Evolutionary conservation across 2,888 invertebrate species (phyloP).

Genomic region (Drosophila nr. fundita): DNA sequence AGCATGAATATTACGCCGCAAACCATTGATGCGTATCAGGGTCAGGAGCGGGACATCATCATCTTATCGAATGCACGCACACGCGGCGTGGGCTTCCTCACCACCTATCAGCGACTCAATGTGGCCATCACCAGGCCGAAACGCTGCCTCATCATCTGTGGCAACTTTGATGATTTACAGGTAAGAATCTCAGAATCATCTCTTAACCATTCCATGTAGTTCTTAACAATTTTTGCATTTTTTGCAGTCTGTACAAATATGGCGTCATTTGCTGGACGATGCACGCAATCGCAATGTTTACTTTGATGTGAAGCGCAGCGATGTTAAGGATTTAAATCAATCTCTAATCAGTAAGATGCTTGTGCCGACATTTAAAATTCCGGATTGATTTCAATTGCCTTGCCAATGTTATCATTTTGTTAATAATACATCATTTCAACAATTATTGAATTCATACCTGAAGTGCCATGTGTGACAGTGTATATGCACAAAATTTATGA

Average conservation of each 20-base stretch:
- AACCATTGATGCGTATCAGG: constrained; percentile 95
- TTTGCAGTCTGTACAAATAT: constrained; percentile 86
- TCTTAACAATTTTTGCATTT: not conserved
- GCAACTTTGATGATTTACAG: constrained; percentile 89
- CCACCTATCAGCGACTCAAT: constrained; percentile 91
- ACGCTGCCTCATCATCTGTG: constrained; percentile 90
- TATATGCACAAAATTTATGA: not conserved
- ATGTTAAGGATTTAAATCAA: constrained; percentile 63
- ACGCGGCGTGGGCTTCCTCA: constrained; percentile 91
- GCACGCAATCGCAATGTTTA: constrained; percentile 86
- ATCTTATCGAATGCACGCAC: constrained; percentile 94
- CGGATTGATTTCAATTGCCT: not conserved
- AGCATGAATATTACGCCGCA: constrained; percentile 84
- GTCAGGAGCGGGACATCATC: constrained; percentile 94
- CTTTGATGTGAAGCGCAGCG: constrained; percentile 69
- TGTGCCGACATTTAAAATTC: constrained; percentile 30
- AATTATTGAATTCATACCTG: not conserved
- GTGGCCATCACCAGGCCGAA: constrained; percentile 94
- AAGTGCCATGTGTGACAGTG: constrained; percentile 7
- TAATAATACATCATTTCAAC: not conserved
- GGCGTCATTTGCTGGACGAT: constrained; percentile 87
- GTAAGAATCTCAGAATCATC: constrained; percentile 84
- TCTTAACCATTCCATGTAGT: not conserved
- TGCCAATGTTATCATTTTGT: not conserved
- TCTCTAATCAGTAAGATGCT: constrained; percentile 79